These are phyloP conservation scores for Epinephelus lanceolatus DNA, from an alignment of 2,113 vertebrate genomes.

Conservation along the genomic window DNA sequence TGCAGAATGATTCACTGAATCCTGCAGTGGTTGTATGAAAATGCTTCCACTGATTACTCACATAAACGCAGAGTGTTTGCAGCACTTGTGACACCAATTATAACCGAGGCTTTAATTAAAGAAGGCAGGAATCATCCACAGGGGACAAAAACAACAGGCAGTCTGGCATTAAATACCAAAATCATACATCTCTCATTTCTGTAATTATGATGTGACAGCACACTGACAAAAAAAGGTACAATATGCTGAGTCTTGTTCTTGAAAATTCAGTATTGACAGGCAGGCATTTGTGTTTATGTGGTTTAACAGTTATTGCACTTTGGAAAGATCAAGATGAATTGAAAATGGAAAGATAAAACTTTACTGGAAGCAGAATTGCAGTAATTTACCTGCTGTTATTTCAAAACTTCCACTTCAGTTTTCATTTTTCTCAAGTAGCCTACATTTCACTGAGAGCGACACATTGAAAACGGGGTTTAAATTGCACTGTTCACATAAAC, in stretches of 20 bases:
- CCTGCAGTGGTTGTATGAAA: constrained; percentile 31
- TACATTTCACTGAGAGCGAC: neutral
- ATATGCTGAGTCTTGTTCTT: constrained; percentile 3
- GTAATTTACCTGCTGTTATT: constrained; percentile 7
- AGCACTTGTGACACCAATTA: constrained; percentile 64
- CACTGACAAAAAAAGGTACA: constrained; percentile 5
- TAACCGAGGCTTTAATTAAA: constrained; percentile 64
- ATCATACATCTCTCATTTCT: constrained; percentile 37
- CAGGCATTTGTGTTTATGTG: neutral
- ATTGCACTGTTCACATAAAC: neutral
- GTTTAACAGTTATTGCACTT: neutral
- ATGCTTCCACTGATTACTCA: constrained; percentile 45
- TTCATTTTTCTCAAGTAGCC: neutral
- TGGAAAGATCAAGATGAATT: neutral
- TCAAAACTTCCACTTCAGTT: neutral
- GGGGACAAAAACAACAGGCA: constrained; percentile 62
- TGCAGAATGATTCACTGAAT: constrained; percentile 30
- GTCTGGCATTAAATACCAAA: constrained; percentile 54
- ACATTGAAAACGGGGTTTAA: neutral
- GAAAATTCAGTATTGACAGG: constrained; percentile 8
- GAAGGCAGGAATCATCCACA: constrained; percentile 57
- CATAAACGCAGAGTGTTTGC: constrained; percentile 47
- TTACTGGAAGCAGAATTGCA: neutral
- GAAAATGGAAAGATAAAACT: neutral
- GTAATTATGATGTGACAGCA: constrained; percentile 55